Evolutionary conservation across 2,113 vertebrate species (phyloP).

Genomic region (Hemibagrus wyckioides): DNA sequence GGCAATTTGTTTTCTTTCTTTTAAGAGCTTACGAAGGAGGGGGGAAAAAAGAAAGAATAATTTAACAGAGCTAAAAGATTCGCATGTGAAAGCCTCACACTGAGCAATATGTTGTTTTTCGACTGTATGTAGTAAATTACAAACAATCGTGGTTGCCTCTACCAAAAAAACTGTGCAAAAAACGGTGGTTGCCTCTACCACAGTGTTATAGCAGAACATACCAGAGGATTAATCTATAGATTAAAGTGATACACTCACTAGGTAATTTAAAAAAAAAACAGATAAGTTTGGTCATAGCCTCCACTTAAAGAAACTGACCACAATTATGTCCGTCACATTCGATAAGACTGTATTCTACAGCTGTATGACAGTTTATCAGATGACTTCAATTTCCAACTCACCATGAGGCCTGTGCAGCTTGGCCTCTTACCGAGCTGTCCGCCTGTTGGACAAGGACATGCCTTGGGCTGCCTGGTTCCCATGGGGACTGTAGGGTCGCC

Average conservation of each 20-base stretch:
- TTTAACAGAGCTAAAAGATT: neutral
- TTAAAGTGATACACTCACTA: neutral
- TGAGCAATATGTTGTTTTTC: neutral
- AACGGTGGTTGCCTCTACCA: too few relatives aligned
- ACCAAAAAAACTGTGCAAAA: too few relatives aligned
- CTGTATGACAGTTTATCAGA: neutral
- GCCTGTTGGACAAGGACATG: constrained; percentile 20
- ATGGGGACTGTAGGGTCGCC: constrained; percentile 64
- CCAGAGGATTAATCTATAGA: neutral
- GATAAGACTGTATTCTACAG: neutral
- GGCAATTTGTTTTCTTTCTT: neutral
- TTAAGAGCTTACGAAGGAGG: neutral
- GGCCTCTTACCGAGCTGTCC: constrained; percentile 21
- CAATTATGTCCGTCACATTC: neutral
- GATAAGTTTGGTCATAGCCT: neutral
- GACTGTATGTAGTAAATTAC: neutral
- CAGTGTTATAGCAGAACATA: neutral
- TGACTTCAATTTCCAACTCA: neutral
- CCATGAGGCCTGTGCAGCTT: constrained; percentile 16
- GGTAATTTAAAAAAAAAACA: neutral
- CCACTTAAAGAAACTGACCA: neutral
- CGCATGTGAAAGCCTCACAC: neutral
- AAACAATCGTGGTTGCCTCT: too few relatives aligned
- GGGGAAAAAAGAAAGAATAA: neutral
- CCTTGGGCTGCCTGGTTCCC: constrained; percentile 52